Base-by-base conservation (phyloP, 2,888 invertebrate species). In the Branchellion lobata region DNA sequence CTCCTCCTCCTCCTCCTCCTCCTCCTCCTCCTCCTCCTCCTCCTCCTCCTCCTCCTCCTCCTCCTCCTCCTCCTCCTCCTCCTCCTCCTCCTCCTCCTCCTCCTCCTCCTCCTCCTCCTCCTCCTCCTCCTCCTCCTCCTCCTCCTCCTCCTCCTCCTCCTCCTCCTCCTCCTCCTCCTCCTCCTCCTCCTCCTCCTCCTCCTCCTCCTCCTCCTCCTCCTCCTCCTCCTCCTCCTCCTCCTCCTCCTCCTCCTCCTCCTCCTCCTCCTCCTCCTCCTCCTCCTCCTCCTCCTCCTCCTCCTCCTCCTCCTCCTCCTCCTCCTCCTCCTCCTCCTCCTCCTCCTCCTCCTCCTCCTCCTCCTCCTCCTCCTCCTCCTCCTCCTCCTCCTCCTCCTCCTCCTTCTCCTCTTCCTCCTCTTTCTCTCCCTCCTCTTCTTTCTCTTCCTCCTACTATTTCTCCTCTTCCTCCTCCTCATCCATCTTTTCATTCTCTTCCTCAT, bases 221-320 rank as follows among this genome's bases (percentile, higher is more conserved):
- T 51, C 53, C 53, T 51, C 53, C 53, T 18, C 53, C 53, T 51
- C 53, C 14, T 51, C 53, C 53, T 51, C 53, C 53, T 18, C 53
- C 53, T 51, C 14, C 53, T 18, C 53, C 53, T 51, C 21, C 53
- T 51, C 65, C 53, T 51, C 53, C 53, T 51, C 53, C 53, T 18
- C 53, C 53, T 51, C 53, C 14, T 51, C 53, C 53, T 51, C 53
- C 53, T 18, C 53, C 53, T 51, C 14, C 53, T 18, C 53, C 53
- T 51, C 21, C 53, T 51, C 47, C 75, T 53, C 47, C 75, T 53
- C 11, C 53, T 65, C n/a, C 65, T 29, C n/a, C 65, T 21, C 65
- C 65, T 65, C 65, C 65, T 65, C n/a, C 65, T 65, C 65, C 65
- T 75, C 24, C 75, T 53, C 75, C 75, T 75, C 75, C 75, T 75